Base-by-base conservation (phyloP, 2,888 invertebrate genomes). In the Poecilobothrus nobilitatus region DNA sequence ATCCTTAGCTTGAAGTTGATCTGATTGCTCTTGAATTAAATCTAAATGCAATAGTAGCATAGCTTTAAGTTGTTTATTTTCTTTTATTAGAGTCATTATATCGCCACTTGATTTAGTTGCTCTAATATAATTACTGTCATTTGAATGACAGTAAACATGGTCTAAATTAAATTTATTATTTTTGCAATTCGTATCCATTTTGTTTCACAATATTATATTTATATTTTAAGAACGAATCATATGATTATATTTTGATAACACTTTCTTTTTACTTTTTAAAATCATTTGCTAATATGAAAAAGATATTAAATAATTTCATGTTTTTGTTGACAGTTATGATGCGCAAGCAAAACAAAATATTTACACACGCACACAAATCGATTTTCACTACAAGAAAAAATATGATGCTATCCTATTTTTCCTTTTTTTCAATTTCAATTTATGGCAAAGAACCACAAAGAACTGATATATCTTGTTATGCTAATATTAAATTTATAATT, bases 1-100 rank as follows among this genome's bases (percentile, higher is more conserved):
- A 75, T 95, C 94, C 81, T 91, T 92, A 74, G 88, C 88, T 73
- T 88, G 85, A 72, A 95, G 86, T 75, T 90, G 87, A 77, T 94
- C 93, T 76, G 92, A 92, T 82, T 95, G 94, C 81, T 94, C 92
- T 80, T 94, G 94, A 78, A 95, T 92, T 71, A 95, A 84, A 81
- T 95, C 94, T 76, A 95, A 84, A 80, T 95, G 94, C 73, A 91
- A 85, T 70, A 93, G 83, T 72, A 94, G 83, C 78, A 95, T 87
- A 73, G 91, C 90, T 82, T 93, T 92, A 18, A 82, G 72, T 68
- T 81, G 79, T 71, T 82, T 81, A 69, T 80, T 81, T 72, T 82
- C 81, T 68, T 80, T 78, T n/a, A 80, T 73, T 9, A 81, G 69
- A 9, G 78, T 74, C 68, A 80, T 75, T 21, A 80, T 74, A 70